Base-by-base conservation (phyloP, 1,140 invertebrate genomes). In the Saxidomus purpurata region DNA sequence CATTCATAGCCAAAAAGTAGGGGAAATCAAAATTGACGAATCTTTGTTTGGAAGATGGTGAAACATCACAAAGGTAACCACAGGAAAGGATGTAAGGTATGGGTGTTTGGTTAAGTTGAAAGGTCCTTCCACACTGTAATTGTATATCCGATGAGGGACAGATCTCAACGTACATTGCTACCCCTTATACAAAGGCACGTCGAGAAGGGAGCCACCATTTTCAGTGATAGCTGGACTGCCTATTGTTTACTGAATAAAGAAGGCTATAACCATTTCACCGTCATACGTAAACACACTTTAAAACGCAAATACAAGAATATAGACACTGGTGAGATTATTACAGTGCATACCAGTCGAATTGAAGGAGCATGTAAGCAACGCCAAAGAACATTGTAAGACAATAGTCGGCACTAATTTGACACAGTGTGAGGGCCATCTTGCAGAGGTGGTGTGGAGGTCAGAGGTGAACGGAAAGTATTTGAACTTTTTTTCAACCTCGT, bases 311-410 rank as follows among this genome's bases (percentile, higher is more conserved):
- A 87, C 40, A 61, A 31, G 15, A 90, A 87, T 49, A 28, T 63
- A 1, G 34, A 55, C 8, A 90, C 77, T 25, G 84, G 55, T n/a
- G 71, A 80, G 40, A 67, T 61, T 6, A 52, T 55, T 8, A 40
- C 55, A 17, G 82, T 84, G 28, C 61, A 85, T 40, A 90, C 81
- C 1, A 86, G 79, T 31, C 55, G 43, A 38, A 90, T 80, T 22
- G 82, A 90, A 55, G 82, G 82, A n/a, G 89, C 82, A 9, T 85
- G 74, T 74, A 90, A 90, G 40, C 61, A 85, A n/a, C 52, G 81
- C 82, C 15, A 90, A 90, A 38, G 74, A 80, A 31, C 82, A 90
- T 31, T 85, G 79, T 40, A 0, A 59, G n/a, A 28, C 28, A 47
- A 90, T 90, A 22, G 52, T 49, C 22, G 81, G 76, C 0, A 80